Evolutionary conservation across 2,113 vertebrate species (phyloP).

Genomic region (Vidua macroura): DNA sequence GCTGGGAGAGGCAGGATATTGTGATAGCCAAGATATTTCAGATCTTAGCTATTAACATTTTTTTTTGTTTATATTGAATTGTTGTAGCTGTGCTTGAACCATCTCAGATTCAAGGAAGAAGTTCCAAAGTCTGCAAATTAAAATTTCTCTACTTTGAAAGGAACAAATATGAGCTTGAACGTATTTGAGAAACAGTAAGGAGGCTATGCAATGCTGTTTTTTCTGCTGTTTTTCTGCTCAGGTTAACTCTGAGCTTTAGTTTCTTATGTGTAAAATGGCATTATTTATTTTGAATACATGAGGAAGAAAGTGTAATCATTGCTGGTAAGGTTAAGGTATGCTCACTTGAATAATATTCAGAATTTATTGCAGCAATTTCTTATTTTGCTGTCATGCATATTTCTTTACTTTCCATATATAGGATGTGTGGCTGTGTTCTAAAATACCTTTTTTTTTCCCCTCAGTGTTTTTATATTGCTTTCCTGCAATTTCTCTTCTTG

Average conservation of each 20-base stretch:
- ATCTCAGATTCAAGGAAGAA: neutral
- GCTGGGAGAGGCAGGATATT: neutral
- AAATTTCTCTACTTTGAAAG: neutral
- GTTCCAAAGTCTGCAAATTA: neutral
- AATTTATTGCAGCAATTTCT: neutral
- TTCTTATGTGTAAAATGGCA: neutral
- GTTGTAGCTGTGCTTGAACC: neutral
- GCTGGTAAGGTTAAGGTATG: neutral
- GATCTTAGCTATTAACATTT: neutral
- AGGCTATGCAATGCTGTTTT: neutral
- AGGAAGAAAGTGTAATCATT: neutral
- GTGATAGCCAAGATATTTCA: neutral
- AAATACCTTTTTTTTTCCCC: neutral
- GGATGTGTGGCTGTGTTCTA: neutral
- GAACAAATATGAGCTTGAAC: neutral
- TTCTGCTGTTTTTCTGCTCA: neutral
- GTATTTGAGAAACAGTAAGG: neutral
- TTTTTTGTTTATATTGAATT: neutral
- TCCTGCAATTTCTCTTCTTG: constrained; percentile 91
- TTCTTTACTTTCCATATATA: neutral
- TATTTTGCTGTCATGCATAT: neutral
- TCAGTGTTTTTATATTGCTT: constrained; percentile 93
- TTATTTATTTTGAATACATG: neutral
- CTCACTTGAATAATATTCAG: neutral
- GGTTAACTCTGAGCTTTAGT: neutral